Conservation (phyloP, 1,140 invertebrate species). For the Bicyclus anynana region DNA sequence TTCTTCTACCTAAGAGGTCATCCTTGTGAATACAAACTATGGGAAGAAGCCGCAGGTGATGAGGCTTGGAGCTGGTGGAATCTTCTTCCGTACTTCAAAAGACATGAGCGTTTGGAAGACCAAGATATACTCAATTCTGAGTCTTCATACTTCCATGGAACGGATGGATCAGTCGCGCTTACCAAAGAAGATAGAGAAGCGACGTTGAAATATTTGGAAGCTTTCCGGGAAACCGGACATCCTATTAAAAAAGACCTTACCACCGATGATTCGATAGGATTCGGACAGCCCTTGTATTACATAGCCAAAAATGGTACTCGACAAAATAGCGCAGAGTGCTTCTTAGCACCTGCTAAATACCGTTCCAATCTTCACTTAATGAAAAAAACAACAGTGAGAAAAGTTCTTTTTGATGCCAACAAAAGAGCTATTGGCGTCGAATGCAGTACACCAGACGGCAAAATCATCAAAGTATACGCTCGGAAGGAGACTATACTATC, state of each 20-base stretch:
- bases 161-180: slow-evolving; percentile 17
- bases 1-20: slow-evolving; percentile 84
- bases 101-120: slow-evolving; percentile 32
- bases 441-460: slow-evolving; percentile 47
- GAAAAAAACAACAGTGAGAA: slow-evolving; percentile 34
- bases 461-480: slow-evolving; percentile 75
- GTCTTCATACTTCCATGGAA: slow-evolving; percentile 15
- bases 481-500: slow-evolving; percentile 80
- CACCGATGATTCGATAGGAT: slow-evolving; percentile 31
- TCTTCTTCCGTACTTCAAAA: slow-evolving; percentile 40
- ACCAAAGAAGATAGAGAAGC: slow-evolving; percentile 3
- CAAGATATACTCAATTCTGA: slow-evolving; percentile 15
- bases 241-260: slow-evolving; percentile 32
- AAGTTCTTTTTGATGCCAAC: slow-evolving; percentile 81
- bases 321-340: slow-evolving; percentile 78
- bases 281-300: slow-evolving; percentile 65
- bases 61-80: slow-evolving; percentile 85
- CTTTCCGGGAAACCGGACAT: slow-evolving; percentile 34
- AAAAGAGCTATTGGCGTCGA: slow-evolving; percentile 71
- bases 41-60: slow-evolving; percentile 77
- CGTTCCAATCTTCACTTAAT: slow-evolving; percentile 72
- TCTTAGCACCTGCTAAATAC: slow-evolving; percentile 68
- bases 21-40: slow-evolving; percentile 78
- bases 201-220: neutral
- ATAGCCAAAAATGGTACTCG: slow-evolving; percentile 77